These are phyloP conservation scores for Pandemis heparana DNA, from an alignment of 2,888 invertebrate genomes.

Conservation along the genomic window DNA sequence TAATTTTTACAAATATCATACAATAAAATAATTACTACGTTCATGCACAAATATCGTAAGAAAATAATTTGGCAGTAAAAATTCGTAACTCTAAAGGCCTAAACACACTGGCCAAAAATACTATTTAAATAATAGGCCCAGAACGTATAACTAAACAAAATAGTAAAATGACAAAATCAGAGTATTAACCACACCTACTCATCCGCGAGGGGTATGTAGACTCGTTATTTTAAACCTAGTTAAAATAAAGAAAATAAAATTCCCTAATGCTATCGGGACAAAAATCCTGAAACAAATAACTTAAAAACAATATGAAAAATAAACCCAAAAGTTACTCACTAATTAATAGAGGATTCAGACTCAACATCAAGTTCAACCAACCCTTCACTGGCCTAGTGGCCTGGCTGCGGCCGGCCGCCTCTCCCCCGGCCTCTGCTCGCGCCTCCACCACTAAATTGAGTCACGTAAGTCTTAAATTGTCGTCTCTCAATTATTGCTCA, in stretches of 20 bases:
- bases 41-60: slow-evolving; percentile 85
- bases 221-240: slow-evolving; percentile 76
- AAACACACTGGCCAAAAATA: slow-evolving; percentile 83
- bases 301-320: slow-evolving; percentile 85
- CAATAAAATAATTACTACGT: slow-evolving; percentile 85
- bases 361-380: slow-evolving; percentile 75
- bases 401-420: slow-evolving; percentile 8
- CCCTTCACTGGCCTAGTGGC: slow-evolving; percentile 59
- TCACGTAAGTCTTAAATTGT: slow-evolving; percentile 68
- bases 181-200: slow-evolving; percentile 83
- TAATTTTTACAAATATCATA: slow-evolving; percentile 81
- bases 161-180: slow-evolving; percentile 81
- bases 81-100: slow-evolving; percentile 85
- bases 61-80: slow-evolving; percentile 86
- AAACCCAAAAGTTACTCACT: slow-evolving; percentile 85
- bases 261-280: slow-evolving; percentile 86
- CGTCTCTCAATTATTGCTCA: slow-evolving; percentile 83
- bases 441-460: slow-evolving; percentile 64
- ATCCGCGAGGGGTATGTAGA: slow-evolving; percentile 77
- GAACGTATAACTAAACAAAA: slow-evolving; percentile 82
- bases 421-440: slow-evolving; percentile 54
- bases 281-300: slow-evolving; percentile 86
- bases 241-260: slow-evolving; percentile 85
- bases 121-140: slow-evolving; percentile 83
- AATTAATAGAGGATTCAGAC: slow-evolving; percentile 84